These are phyloP conservation scores for Hapalemur alaotrensis DNA, from an alignment of 2,797 vertebrate species.

Conservation along the genomic window DNA sequence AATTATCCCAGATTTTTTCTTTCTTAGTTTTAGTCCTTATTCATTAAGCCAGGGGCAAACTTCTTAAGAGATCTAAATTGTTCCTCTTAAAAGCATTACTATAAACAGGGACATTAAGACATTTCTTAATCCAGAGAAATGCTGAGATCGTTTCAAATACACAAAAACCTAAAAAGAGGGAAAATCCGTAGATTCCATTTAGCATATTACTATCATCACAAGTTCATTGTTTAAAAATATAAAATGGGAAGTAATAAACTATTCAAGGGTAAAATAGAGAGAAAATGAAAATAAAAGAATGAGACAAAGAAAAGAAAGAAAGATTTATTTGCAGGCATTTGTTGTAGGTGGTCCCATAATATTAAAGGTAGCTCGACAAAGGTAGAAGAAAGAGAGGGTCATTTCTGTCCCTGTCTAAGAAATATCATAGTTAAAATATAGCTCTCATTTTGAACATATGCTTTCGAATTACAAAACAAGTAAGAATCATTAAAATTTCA, in stretches of 20 bases:
- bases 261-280: background rate
- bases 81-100: background rate
- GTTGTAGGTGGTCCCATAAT: background rate
- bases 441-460: background rate
- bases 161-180: background rate
- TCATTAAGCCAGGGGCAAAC: background rate
- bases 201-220: background rate
- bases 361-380: background rate
- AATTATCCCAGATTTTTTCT: background rate
- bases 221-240: background rate
- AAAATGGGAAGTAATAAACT: background rate
- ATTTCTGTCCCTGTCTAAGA: background rate
- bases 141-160: background rate
- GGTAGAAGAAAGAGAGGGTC: background rate
- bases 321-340: background rate
- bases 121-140: background rate
- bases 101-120: background rate
- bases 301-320: background rate
- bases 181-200: background rate
- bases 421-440: background rate
- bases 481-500: background rate
- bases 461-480: slow-evolving; percentile 36
- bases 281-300: background rate
- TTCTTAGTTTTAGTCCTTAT: background rate
- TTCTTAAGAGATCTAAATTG: background rate